Percentiles rank a stretch among this genome's conserved stretches.
These are phyloP conservation scores for Zosterops japonicus DNA, from an alignment of 2,113 vertebrate genomes.

Conservation along the genomic window DNA sequence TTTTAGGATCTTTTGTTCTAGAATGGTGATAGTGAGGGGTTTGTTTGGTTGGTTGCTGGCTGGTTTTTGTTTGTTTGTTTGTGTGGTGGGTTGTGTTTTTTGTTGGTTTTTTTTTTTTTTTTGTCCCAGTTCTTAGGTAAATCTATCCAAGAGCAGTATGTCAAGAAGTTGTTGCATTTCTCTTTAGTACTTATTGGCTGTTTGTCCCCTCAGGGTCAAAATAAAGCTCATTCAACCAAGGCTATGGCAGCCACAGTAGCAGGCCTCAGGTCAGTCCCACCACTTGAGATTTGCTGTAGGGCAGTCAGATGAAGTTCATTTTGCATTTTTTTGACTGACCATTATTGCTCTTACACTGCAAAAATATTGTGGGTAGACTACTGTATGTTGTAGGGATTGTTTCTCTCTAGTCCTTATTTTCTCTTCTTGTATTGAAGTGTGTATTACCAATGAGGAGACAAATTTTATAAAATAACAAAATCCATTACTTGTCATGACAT, in stretches of 20 bases:
- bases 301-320: conserved; percentile 35
- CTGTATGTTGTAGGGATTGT: background rate
- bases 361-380: background rate
- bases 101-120: too few species aligned
- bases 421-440: background rate
- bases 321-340: conserved; percentile 17
- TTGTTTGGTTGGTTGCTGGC: too few species aligned
- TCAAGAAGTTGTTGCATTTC: conserved; percentile 28
- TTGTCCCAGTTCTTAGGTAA: background rate
- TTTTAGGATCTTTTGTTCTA: background rate
- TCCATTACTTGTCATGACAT: background rate
- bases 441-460: background rate
- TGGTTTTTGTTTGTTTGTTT: background rate
- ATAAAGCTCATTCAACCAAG: conserved; percentile 23
- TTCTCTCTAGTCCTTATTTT: background rate
- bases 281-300: conserved; percentile 9
- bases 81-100: background rate
- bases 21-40: background rate
- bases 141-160: background rate
- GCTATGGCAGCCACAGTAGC: background rate
- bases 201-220: conserved; percentile 39
- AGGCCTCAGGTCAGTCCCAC: conserved; percentile 12
- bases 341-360: background rate
- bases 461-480: background rate
- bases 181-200: conserved; percentile 16